phyloP scores from a whole-genome alignment of 1,140 invertebrate genomes.

The Apis cerana region DNA sequence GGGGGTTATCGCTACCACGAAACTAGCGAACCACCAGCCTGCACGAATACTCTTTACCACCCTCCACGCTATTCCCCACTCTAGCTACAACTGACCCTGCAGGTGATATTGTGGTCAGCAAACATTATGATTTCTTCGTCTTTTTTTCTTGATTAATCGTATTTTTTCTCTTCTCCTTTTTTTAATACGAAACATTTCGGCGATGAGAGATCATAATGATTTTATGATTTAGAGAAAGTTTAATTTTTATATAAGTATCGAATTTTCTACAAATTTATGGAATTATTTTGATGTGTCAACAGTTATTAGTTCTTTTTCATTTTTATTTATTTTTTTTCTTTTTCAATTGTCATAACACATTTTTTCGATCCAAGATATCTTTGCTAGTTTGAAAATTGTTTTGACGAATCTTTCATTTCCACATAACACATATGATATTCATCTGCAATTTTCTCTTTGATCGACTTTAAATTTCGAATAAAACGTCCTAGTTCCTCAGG shows the following conservation, averaged over 20 bases:
- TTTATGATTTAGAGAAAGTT: not conserved
- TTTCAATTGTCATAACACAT: not conserved
- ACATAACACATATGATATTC: not conserved
- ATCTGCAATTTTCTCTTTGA: not conserved
- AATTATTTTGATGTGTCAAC: not conserved
- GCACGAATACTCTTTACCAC: constrained; percentile 29
- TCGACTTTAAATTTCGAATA: constrained; percentile 21
- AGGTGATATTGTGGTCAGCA: constrained; percentile 28
- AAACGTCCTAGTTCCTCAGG: constrained; percentile 24
- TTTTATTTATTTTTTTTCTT: not conserved
- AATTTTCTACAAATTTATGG: not conserved
- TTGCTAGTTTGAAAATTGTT: not conserved
- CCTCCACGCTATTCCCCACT: constrained; percentile 26
- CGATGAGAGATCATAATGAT: not conserved
- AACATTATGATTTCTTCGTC: not conserved
- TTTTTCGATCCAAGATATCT: not conserved
- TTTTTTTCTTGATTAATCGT: not conserved
- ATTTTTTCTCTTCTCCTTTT: not conserved
- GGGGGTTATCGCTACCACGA: constrained; percentile 42
- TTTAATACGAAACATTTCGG: not conserved
- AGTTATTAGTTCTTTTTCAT: not conserved
- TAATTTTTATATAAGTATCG: not conserved
- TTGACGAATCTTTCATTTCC: not conserved
- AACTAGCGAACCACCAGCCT: constrained; percentile 39
- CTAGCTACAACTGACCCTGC: constrained; percentile 6